A percentile compares a stretch with the other conserved stretches of the same genome.
These are phyloP conservation scores for Drosophila willistoni DNA, from an alignment of 1,140 invertebrate genomes.

Conservation along the genomic window DNA sequence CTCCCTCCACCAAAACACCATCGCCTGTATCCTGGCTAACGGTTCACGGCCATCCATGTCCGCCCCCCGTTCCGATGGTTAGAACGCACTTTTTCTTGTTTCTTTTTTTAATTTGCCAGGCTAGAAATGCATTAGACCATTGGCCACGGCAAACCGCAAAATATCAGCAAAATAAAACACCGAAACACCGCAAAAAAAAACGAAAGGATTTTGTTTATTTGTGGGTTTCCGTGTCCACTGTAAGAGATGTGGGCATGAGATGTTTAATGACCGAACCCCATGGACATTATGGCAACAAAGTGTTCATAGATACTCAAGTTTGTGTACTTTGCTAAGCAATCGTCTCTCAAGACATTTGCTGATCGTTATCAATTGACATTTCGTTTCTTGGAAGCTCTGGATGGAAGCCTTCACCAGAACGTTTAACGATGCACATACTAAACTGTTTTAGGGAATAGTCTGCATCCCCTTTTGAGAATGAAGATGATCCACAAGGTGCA, in stretches of 20 bases:
- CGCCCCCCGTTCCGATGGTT: not conserved
- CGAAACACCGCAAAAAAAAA: not conserved
- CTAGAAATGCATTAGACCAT: conserved; percentile 63
- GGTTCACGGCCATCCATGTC: conserved; percentile 3
- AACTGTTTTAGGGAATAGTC: too few relatives aligned
- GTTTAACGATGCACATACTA: too few relatives aligned
- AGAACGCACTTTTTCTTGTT: conserved; percentile 48
- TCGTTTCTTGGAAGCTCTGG: too few relatives aligned
- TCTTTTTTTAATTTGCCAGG: not conserved
- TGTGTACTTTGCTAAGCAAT: too few relatives aligned
- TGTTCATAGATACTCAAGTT: too few relatives aligned
- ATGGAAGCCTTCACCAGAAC: too few relatives aligned
- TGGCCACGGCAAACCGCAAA: conserved; percentile 28
- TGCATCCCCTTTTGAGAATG: too few relatives aligned
- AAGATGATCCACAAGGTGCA: too few relatives aligned
- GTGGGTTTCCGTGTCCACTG: not conserved
- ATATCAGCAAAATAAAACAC: conserved; percentile 32
- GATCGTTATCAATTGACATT: too few relatives aligned
- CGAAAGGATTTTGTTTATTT: conserved; percentile 8
- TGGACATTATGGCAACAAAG: too few relatives aligned
- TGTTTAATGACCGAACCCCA: not conserved
- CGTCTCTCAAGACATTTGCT: too few relatives aligned
- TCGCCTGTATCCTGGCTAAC: not conserved
- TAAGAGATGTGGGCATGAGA: not conserved
- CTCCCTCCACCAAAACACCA: not conserved